Evolutionary conservation across 2,888 invertebrate genomes (phyloP).

Genomic region (Sinelater perroti): DNA sequence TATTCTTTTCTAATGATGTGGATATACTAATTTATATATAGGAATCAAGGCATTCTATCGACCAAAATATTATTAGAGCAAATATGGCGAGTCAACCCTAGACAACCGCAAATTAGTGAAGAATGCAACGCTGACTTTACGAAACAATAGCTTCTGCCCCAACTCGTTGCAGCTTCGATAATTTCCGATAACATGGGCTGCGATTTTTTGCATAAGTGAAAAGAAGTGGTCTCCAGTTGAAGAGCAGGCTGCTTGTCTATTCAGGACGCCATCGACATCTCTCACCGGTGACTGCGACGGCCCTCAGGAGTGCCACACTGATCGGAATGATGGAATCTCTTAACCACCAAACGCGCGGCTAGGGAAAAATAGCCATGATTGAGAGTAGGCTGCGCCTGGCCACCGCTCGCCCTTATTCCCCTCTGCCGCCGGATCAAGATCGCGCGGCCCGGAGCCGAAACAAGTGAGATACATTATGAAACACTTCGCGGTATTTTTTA

Average conservation of each 20-base stretch:
- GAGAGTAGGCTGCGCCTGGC: slow-evolving; percentile 51
- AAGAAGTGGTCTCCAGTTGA: slow-evolving; percentile 41
- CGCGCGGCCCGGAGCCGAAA: slow-evolving; percentile 23
- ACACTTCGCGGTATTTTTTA: slow-evolving; percentile 62
- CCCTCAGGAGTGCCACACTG: slow-evolving; percentile 62
- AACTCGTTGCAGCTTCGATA: not conserved
- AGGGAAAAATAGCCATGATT: slow-evolving; percentile 63
- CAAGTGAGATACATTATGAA: slow-evolving; percentile 57
- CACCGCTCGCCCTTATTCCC: slow-evolving; percentile 40
- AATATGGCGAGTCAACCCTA: too few species aligned
- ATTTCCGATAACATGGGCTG: slow-evolving; percentile 19
- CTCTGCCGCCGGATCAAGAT: slow-evolving; percentile 27
- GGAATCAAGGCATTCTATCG: not conserved
- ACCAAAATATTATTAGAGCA: not conserved
- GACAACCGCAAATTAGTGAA: not conserved
- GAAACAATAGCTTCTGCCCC: not conserved
- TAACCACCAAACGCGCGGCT: slow-evolving; percentile 62
- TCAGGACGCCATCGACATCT: slow-evolving; percentile 57
- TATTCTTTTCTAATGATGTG: too few species aligned
- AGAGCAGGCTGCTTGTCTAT: slow-evolving; percentile 50
- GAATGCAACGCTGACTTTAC: not conserved
- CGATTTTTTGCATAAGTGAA: slow-evolving; percentile 37
- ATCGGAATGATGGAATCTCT: slow-evolving; percentile 64
- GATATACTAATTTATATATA: not conserved
- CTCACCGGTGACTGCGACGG: slow-evolving; percentile 60